Conservation (phyloP, 2,113 vertebrate species). For the Psilopogon haemacephalus region DNA sequence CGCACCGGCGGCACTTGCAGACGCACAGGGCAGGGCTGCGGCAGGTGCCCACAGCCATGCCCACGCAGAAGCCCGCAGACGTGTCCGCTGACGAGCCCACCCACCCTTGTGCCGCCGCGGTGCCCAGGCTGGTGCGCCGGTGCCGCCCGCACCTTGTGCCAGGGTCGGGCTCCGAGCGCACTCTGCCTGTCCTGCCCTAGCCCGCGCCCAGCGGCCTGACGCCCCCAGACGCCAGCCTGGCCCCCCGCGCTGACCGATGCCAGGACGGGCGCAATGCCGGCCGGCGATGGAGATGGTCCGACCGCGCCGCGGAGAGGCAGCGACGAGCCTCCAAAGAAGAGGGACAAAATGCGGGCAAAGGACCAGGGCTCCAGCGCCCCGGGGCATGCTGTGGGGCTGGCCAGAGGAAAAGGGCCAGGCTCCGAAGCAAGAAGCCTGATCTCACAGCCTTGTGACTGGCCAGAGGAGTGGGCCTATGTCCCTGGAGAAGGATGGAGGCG, state of each 20-base stretch:
- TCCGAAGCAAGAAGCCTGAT: background rate
- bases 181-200: conserved; percentile 38
- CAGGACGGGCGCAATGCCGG: conserved; percentile 1
- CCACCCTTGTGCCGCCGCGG: accelerated
- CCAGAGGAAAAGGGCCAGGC: background rate
- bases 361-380: background rate
- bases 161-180: background rate
- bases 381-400: background rate
- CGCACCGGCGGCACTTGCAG: accelerated
- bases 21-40: background rate
- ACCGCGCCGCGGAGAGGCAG: conserved; percentile 17
- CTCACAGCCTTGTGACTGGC: background rate
- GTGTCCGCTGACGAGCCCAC: background rate
- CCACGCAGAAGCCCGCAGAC: too few species aligned
- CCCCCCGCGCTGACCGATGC: background rate
- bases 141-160: background rate
- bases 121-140: background rate
- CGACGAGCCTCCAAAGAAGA: background rate
- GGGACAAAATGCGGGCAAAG: conserved; percentile 9
- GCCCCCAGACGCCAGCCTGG: background rate
- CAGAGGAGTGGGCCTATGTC: conserved; percentile 33
- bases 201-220: conserved; percentile 36
- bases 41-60: accelerated
- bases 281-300: conserved; percentile 11
- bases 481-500: background rate